A percentile compares a stretch with the other conserved stretches of the same genome.
phyloP scores from a whole-genome alignment of 2,888 invertebrate genomes.

The Steromphala cineraria region DNA sequence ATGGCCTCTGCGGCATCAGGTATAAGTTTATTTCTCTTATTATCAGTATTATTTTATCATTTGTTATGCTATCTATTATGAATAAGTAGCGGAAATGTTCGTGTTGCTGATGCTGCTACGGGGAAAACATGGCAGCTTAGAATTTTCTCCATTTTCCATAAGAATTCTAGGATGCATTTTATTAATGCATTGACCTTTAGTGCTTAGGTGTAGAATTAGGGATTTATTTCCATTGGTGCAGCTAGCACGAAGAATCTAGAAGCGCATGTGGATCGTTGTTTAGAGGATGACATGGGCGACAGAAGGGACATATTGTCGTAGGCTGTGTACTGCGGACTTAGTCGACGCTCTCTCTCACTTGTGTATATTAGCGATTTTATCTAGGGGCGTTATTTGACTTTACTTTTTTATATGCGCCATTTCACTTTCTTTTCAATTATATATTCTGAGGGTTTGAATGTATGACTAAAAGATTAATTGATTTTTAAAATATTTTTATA shows the following conservation, averaged over 20 bases:
- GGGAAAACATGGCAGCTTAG: neutral
- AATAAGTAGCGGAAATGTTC: slow-evolving; percentile 3
- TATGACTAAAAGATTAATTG: no score
- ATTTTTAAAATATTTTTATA: neutral
- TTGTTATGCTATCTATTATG: neutral
- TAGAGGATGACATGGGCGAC: neutral
- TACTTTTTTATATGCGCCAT: no score
- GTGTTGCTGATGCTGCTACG: neutral
- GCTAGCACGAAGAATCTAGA: no score
- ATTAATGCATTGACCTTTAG: neutral
- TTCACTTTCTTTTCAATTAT: no score
- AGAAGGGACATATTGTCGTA: neutral
- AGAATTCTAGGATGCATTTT: neutral
- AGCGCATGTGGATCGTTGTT: neutral
- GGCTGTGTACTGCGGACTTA: no score
- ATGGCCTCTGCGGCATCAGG: slow-evolving; percentile 47
- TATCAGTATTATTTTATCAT: neutral
- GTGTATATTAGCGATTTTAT: no score
- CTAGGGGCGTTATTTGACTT: no score
- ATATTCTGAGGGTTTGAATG: no score
- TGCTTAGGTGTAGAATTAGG: no score
- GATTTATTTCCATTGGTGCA: no score
- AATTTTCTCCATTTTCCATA: slow-evolving; percentile 2
- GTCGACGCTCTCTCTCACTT: no score
- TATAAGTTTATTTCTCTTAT: slow-evolving; percentile 16